Evolutionary conservation across 2,797 vertebrate genomes (phyloP), one percentile per base, ranked within the genome.

Genomic region (Fistularia tabacaria): DNA sequence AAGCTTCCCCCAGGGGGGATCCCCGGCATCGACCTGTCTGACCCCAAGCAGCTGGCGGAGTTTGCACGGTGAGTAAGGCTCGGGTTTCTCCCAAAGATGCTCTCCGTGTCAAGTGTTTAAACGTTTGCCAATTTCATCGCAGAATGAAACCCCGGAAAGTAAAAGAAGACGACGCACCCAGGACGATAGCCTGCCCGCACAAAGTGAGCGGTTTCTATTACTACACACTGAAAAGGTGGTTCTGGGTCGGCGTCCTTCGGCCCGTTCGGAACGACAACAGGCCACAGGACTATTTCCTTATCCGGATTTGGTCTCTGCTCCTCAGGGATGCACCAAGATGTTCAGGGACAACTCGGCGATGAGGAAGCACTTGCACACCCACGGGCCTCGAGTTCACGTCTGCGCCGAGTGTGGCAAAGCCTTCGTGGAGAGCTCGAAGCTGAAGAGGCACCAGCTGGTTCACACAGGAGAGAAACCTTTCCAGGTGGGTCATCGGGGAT

Each of bases 301-400:
- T 5, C 25, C 5, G 25, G 25, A 25, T 25, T 25, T 25, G 25
- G 2, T 25, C 25, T 62, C 3, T 40, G 15, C 11, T 46, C 37
- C 52, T 10, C 76, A 99, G 97, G 97, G 97, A 87, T 99, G 97
- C 91, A 99, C 94, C 69, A 99, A 99, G 90, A 99, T 99, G 96
- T 99, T 99, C 94, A 95, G 97, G 94, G 97, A 99, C 87, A 99
- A 99, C 90, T 99, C 97, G 9, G 97, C 97, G 74, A 99, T 99
- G 97, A 93, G 97, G 84, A 99, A 99, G 85, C 97, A 99, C 57
- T 92, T 99, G 74, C 97, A 99, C 89, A 99, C 96, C 73, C 97
- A 99, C 55, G 96, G 97, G 6, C 97, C 97, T 11, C 89, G 96
- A 42, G 97, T 98, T 70, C 97, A 99, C 36, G 97, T 99, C 80